These are phyloP conservation scores for Drosophila quinaria DNA, from an alignment of 2,888 invertebrate species.

Conservation along the genomic window DNA sequence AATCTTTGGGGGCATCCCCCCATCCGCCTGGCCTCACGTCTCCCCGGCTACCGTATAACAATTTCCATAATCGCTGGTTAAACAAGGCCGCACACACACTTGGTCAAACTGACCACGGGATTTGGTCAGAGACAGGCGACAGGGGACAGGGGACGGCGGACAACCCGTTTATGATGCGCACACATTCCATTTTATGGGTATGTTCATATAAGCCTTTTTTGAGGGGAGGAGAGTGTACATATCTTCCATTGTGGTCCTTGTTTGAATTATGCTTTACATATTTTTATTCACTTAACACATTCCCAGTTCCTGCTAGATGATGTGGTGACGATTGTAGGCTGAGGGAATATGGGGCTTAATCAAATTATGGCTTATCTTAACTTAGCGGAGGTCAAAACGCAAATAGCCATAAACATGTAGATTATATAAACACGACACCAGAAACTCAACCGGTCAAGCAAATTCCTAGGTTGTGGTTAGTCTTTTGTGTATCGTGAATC, in stretches of 20 bases:
- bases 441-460: slow-evolving; percentile 31
- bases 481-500: slow-evolving; percentile 21
- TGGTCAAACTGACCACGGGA: slow-evolving; percentile 67
- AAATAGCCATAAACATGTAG: slow-evolving; percentile 80
- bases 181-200: slow-evolving; percentile 59
- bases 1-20: slow-evolving; percentile 54
- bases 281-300: slow-evolving; percentile 80
- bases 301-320: slow-evolving; percentile 16
- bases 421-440: slow-evolving; percentile 68
- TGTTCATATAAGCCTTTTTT: slow-evolving; percentile 63
- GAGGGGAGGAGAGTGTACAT: not conserved
- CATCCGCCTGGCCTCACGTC: slow-evolving; percentile 8
- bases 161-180: slow-evolving; percentile 63
- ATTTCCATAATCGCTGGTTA: slow-evolving; percentile 81
- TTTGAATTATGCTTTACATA: slow-evolving; percentile 79
- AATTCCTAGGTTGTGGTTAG: slow-evolving; percentile 22
- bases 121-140: not conserved
- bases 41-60: slow-evolving; percentile 47
- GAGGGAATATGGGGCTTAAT: slow-evolving; percentile 53
- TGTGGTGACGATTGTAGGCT: not conserved
- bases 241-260: slow-evolving; percentile 44
- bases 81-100: slow-evolving; percentile 64
- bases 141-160: not conserved
- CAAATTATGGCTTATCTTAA: slow-evolving; percentile 78
- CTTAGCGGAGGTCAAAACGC: slow-evolving; percentile 79